phyloP scores from a whole-genome alignment of 1,140 invertebrate species.

The Papilio polytes region DNA sequence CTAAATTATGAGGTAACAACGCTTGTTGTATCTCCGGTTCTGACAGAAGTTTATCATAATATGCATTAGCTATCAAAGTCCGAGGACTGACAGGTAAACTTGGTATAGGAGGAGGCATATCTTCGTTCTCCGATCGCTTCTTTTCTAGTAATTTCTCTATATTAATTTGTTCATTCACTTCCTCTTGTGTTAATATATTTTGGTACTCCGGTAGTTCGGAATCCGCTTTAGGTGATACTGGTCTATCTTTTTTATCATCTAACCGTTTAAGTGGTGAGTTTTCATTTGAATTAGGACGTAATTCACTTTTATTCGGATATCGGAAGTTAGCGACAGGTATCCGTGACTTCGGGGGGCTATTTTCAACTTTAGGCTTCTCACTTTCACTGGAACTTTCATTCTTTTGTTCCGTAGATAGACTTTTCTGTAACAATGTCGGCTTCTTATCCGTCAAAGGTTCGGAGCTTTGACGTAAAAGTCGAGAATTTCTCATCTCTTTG shows the following conservation, averaged over 20 bases:
- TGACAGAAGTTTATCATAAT: conserved; percentile 90
- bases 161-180: conserved; percentile 46
- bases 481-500: conserved; percentile 71
- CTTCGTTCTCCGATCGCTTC: conserved; percentile 56
- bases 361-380: conserved; percentile 60
- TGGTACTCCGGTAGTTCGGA: conserved; percentile 74
- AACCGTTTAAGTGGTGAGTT: conserved; percentile 68
- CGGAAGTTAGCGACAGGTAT: conserved; percentile 80
- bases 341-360: conserved; percentile 71
- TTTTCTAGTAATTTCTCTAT: conserved; percentile 60
- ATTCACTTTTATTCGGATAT: conserved; percentile 79
- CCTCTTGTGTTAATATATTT: conserved; percentile 61
- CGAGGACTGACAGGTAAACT: conserved; percentile 86
- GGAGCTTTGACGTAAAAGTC: conserved; percentile 74
- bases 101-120: conserved; percentile 84
- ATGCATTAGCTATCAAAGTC: conserved; percentile 90
- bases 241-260: conserved; percentile 36
- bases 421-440: conserved; percentile 68
- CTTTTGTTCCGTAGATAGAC: conserved; percentile 75
- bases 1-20: conserved; percentile 88
- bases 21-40: conserved; percentile 91
- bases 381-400: conserved; percentile 53
- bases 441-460: conserved; percentile 75
- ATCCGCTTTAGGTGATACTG: conserved; percentile 45
- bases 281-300: conserved; percentile 63